Conservation (phyloP, 2,113 vertebrate genomes). For the Cisticola juncidis region DNA sequence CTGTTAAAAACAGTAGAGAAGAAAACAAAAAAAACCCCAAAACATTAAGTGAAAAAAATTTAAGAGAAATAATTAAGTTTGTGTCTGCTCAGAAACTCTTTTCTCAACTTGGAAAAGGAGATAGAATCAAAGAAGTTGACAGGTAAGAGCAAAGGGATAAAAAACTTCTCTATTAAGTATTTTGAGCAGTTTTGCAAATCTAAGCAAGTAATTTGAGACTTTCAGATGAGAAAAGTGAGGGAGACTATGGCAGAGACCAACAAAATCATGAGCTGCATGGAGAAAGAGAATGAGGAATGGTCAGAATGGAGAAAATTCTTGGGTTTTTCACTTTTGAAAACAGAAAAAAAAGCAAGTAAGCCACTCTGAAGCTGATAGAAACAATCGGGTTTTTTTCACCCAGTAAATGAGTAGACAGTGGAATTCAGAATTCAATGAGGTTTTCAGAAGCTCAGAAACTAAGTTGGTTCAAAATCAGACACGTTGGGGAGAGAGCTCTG, state of each 20-base stretch:
- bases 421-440: not conserved
- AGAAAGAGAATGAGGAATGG: not conserved
- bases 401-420: not conserved
- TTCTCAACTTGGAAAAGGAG: not conserved
- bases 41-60: not conserved
- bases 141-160: not conserved
- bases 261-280: not conserved
- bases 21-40: accelerated
- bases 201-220: not conserved
- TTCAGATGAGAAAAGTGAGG: not conserved
- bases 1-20: not conserved
- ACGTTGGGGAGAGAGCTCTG: not conserved
- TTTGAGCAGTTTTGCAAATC: not conserved
- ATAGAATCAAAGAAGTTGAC: not conserved
- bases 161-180: not conserved
- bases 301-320: not conserved
- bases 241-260: not conserved
- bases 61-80: not conserved
- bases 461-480: not conserved
- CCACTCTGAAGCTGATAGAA: not conserved
- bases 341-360: not conserved
- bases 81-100: not conserved
- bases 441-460: not conserved
- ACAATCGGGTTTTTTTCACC: not conserved
- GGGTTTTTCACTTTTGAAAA: not conserved